Percentiles rank a stretch among this genome's conserved stretches.
These are phyloP conservation scores for Cataglyphis albicans DNA, from an alignment of 2,888 invertebrate species.

Conservation along the genomic window DNA sequence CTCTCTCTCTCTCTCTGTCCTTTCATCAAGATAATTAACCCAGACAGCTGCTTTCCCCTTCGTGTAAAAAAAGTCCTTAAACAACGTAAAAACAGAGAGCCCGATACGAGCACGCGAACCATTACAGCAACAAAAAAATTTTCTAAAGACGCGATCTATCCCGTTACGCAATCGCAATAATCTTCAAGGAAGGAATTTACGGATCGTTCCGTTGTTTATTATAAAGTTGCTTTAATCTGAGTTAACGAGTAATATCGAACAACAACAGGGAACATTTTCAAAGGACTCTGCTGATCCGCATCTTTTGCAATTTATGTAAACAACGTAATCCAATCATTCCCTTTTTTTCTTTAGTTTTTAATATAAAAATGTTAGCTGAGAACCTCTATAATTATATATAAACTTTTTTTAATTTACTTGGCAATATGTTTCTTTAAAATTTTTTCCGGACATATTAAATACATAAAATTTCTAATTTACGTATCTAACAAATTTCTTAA, in stretches of 20 bases:
- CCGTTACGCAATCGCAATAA: conserved; percentile 43
- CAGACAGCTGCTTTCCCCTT: conserved; percentile 52
- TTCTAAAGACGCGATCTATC: conserved; percentile 34
- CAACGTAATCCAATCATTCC: neutral
- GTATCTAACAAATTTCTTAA: conserved; percentile 1
- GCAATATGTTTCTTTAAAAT: neutral
- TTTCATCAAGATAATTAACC: conserved; percentile 68
- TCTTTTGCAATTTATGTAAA: conserved; percentile 38
- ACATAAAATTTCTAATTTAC: neutral
- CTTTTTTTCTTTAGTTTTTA: neutral
- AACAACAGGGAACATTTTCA: conserved; percentile 22
- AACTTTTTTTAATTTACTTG: neutral
- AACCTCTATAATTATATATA: neutral
- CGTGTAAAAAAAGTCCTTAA: conserved; percentile 35
- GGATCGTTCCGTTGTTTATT: conserved; percentile 13
- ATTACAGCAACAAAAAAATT: conserved; percentile 51
- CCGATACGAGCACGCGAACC: conserved; percentile 45
- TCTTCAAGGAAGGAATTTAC: conserved; percentile 8
- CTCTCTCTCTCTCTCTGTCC: neutral
- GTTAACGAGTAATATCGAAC: conserved; percentile 52
- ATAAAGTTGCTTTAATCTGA: conserved; percentile 51
- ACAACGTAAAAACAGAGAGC: conserved; percentile 45
- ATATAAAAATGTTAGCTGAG: conserved; percentile 13
- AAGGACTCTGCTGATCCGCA: conserved; percentile 30
- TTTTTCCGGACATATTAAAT: neutral